phyloP scores from a whole-genome alignment of 2,113 vertebrate species.

The Acanthisitta chloris region DNA sequence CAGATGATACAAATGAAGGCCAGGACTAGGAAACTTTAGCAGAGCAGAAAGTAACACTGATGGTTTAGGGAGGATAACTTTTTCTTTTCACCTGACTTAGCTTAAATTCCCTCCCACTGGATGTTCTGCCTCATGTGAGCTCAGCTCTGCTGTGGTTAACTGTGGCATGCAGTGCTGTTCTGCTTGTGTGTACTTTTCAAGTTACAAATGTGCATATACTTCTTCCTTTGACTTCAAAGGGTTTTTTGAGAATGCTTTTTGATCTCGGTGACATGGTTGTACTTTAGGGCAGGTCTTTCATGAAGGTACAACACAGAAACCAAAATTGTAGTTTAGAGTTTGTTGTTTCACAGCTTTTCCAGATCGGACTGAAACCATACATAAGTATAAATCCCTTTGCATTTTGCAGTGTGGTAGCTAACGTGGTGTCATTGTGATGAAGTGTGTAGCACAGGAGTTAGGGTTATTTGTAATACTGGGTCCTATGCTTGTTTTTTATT shows the following conservation, averaged over 20 bases:
- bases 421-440: neutral
- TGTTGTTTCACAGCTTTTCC: neutral
- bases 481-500: neutral
- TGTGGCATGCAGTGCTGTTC: neutral
- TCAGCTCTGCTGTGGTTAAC: neutral
- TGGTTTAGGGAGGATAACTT: neutral
- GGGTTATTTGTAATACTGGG: neutral
- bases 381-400: neutral
- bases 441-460: neutral
- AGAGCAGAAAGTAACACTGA: neutral
- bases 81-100: neutral
- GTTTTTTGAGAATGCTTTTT: neutral
- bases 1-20: neutral
- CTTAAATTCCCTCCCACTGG: neutral
- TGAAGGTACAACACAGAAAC: neutral
- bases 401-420: neutral
- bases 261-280: neutral
- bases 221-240: neutral
- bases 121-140: neutral
- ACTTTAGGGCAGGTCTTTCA: neutral
- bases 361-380: neutral
- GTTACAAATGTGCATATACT: neutral
- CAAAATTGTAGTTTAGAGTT: neutral
- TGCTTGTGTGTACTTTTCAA: neutral
- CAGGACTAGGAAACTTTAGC: neutral